Evolutionary conservation across 2,797 vertebrate species (phyloP).

Genomic region (Platalea minor): DNA sequence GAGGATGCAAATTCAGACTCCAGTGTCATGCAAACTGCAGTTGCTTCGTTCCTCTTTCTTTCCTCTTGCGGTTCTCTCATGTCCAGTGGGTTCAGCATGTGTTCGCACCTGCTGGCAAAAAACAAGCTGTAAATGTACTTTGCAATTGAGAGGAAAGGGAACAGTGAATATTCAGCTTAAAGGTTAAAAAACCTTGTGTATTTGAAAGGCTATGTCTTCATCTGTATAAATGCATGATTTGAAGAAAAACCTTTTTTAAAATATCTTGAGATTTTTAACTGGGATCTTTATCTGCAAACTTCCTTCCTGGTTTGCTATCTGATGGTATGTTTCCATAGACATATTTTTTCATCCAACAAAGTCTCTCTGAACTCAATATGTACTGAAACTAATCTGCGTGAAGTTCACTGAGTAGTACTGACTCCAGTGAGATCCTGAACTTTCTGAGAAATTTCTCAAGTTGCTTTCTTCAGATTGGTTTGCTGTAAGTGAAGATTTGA

Average conservation of each 20-base stretch:
- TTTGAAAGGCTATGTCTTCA: neutral
- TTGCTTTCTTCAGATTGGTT: neutral
- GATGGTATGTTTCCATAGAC: neutral
- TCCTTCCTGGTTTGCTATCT: neutral
- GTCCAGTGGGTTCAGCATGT: neutral
- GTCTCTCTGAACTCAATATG: neutral
- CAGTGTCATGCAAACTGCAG: neutral
- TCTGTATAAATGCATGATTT: neutral
- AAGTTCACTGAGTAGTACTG: neutral
- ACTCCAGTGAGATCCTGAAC: neutral
- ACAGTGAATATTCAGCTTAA: neutral
- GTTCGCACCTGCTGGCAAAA: neutral
- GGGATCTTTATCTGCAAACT: neutral
- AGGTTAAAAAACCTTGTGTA: neutral
- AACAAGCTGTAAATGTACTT: neutral
- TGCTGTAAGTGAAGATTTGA: neutral
- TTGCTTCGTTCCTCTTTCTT: neutral
- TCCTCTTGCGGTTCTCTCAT: neutral
- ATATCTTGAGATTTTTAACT: neutral
- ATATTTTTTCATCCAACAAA: neutral
- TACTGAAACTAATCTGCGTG: neutral
- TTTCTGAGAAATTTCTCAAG: neutral
- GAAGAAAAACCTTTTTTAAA: neutral
- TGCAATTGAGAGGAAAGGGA: neutral
- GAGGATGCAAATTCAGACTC: neutral